phyloP scores from a whole-genome alignment of 1,140 invertebrate species.

The Lucilia sericata region DNA sequence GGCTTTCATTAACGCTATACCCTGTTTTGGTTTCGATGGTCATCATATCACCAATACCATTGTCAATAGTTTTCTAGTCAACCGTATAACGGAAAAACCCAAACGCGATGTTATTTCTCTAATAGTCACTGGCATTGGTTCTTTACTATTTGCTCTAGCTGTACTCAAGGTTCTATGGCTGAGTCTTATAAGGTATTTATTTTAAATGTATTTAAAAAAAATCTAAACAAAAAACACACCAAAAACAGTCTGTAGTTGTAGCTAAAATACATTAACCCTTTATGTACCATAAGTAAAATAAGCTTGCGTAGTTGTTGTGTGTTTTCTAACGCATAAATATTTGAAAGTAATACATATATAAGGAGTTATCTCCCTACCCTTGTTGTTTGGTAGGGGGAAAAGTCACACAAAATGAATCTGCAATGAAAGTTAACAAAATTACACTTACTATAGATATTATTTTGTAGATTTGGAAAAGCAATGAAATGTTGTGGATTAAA shows the following conservation, averaged over 20 bases:
- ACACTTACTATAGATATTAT: background rate
- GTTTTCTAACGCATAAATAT: background rate
- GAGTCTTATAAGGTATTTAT: constrained; percentile 56
- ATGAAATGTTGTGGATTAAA: background rate
- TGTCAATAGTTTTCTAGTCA: constrained; percentile 71
- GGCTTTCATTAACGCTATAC: constrained; percentile 91
- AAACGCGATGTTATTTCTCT: constrained; percentile 70
- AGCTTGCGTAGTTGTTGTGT: background rate
- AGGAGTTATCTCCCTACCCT: too few species aligned
- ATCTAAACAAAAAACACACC: background rate
- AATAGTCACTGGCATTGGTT: constrained; percentile 71
- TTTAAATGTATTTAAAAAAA: too few species aligned
- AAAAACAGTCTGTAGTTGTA: background rate
- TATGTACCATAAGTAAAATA: background rate
- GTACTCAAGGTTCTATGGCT: constrained; percentile 63
- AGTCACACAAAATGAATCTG: background rate
- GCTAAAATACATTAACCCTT: background rate
- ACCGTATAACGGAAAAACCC: constrained; percentile 67
- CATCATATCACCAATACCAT: constrained; percentile 82
- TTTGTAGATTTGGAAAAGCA: background rate
- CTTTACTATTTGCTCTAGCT: constrained; percentile 67
- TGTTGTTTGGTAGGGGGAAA: too few species aligned
- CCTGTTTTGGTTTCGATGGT: constrained; percentile 94
- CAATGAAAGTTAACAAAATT: constrained; percentile 9
- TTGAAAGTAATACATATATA: too few species aligned